phyloP scores from a whole-genome alignment of 1,140 invertebrate species.

The Aporrectodea caliginosa region DNA sequence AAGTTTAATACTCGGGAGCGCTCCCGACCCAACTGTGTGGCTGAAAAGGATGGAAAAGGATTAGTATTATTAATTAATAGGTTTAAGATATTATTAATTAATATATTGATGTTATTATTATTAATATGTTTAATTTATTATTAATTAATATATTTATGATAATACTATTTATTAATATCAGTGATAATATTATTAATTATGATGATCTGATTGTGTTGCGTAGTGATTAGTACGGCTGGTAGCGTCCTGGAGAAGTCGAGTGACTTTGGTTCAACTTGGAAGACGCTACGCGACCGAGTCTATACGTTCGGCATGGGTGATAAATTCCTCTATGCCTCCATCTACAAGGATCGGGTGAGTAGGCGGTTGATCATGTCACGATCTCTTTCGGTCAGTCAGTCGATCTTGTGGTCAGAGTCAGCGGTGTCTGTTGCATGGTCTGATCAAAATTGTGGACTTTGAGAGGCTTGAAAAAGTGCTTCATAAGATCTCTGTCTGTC shows the following conservation, averaged over 20 bases:
- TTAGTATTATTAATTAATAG: too few relatives aligned
- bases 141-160: too few relatives aligned
- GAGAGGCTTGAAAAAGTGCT: neutral
- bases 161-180: too few relatives aligned
- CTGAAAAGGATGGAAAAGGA: too few relatives aligned
- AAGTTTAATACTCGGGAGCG: too few relatives aligned
- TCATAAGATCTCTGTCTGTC: too few relatives aligned
- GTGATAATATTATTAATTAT: too few relatives aligned
- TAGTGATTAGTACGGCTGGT: neutral
- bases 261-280: constrained; percentile 36
- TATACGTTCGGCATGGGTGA: constrained; percentile 44
- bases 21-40: too few relatives aligned
- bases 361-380: neutral
- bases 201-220: neutral
- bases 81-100: too few relatives aligned
- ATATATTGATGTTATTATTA: too few relatives aligned
- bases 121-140: too few relatives aligned
- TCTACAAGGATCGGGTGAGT: constrained; percentile 32
- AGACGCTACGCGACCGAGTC: constrained; percentile 35
- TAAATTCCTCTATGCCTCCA: constrained; percentile 48
- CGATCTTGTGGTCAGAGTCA: neutral
- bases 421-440: neutral
- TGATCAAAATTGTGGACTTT: neutral
- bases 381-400: neutral
- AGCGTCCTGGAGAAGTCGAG: constrained; percentile 33